These are phyloP conservation scores for Drosophila formosana DNA, from an alignment of 2,888 invertebrate species.

Conservation along the genomic window DNA sequence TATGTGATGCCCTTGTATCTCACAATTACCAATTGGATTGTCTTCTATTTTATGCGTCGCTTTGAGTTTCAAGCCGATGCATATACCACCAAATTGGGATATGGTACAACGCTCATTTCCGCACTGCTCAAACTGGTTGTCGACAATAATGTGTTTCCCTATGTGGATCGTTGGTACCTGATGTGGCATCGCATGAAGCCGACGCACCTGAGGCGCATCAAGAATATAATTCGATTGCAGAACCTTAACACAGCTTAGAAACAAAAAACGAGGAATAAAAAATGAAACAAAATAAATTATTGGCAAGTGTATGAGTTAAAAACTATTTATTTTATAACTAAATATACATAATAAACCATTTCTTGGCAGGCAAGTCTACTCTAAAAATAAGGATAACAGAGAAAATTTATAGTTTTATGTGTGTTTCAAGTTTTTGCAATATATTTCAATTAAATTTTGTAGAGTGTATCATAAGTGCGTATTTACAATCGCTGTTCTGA, in stretches of 20 bases:
- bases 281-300: background rate
- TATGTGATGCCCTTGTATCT: conserved; percentile 56
- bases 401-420: no score
- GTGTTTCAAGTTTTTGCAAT: no score
- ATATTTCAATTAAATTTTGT: no score
- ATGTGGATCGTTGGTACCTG: conserved; percentile 47
- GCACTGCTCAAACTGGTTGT: conserved; percentile 55
- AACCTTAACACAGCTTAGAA: background rate
- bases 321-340: no score
- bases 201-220: conserved; percentile 38
- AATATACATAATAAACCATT: no score
- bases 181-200: conserved; percentile 58
- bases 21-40: conserved; percentile 50
- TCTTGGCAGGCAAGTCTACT: no score
- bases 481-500: no score
- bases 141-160: conserved; percentile 52
- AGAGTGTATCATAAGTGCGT: no score
- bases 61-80: conserved; percentile 58
- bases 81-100: conserved; percentile 30
- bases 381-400: no score
- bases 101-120: background rate
- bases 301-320: background rate
- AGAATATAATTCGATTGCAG: background rate
- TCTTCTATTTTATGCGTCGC: conserved; percentile 45
- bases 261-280: background rate